A percentile compares a stretch with the other conserved stretches of the same genome.
Conservation (phyloP, 2,888 invertebrate species). For the Polydrusus cervinus region DNA sequence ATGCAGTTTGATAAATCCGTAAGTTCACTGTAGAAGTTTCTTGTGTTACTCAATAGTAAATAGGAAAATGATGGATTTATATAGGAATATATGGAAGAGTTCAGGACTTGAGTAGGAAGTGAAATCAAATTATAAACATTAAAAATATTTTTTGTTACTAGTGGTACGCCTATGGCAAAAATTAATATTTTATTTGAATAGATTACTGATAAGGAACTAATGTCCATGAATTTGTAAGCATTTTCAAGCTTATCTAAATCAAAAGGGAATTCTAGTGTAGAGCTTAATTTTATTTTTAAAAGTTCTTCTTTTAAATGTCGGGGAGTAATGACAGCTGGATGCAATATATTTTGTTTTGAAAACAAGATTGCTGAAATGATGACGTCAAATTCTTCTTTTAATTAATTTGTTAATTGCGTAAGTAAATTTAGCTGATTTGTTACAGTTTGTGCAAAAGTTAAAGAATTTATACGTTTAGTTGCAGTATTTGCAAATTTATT, state of each 20-base stretch:
- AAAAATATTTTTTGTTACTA: slow-evolving; percentile 35
- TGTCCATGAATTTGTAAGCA: slow-evolving; percentile 45
- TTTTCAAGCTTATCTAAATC: slow-evolving; percentile 44
- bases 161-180: slow-evolving; percentile 43
- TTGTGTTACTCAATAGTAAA: background rate
- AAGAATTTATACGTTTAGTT: slow-evolving; percentile 17
- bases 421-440: slow-evolving; percentile 53
- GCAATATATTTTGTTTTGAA: slow-evolving; percentile 55
- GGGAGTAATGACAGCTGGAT: slow-evolving; percentile 53
- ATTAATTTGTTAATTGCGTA: slow-evolving; percentile 46
- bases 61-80: slow-evolving; percentile 28
- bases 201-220: slow-evolving; percentile 44
- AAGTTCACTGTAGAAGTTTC: slow-evolving; percentile 17
- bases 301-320: slow-evolving; percentile 37
- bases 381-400: slow-evolving; percentile 51
- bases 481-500: slow-evolving; percentile 47
- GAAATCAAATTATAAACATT: slow-evolving; percentile 35
- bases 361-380: slow-evolving; percentile 53
- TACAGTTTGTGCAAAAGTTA: slow-evolving; percentile 41
- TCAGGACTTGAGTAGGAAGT: background rate
- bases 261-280: slow-evolving; percentile 51
- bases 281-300: slow-evolving; percentile 35
- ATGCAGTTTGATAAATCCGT: slow-evolving; percentile 10
- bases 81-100: slow-evolving; percentile 17
- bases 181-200: slow-evolving; percentile 48